These are phyloP conservation scores for Lepidurus arcticus DNA, from an alignment of 1,140 invertebrate genomes.

Conservation along the genomic window DNA sequence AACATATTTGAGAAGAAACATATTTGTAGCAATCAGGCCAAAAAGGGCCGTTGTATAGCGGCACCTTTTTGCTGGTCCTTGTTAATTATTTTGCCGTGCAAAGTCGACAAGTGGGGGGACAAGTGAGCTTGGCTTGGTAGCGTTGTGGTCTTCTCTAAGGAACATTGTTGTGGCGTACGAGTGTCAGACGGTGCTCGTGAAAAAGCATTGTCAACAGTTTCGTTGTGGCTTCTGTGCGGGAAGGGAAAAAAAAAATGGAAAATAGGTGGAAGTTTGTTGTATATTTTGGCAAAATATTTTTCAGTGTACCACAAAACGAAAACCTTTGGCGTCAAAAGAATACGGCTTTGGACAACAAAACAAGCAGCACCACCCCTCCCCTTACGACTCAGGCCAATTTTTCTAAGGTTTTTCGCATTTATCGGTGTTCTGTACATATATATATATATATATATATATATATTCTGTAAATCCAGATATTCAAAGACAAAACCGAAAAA, in stretches of 20 bases:
- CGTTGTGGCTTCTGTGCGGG: neutral
- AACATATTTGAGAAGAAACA: neutral
- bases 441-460: too few species aligned
- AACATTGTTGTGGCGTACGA: neutral
- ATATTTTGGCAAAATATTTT: neutral
- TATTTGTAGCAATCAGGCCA: neutral
- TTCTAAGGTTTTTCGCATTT: conserved; percentile 19
- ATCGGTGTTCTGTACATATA: neutral
- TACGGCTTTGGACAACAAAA: neutral
- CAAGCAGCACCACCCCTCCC: neutral
- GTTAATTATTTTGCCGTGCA: neutral
- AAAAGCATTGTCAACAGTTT: conserved; percentile 1
- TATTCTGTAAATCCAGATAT: neutral
- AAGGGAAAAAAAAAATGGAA: neutral
- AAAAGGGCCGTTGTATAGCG: neutral
- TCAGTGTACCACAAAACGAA: conserved; percentile 5
- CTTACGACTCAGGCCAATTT: conserved; percentile 14
- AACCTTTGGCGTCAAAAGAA: neutral
- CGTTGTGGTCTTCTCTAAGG: neutral
- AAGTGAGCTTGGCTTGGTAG: neutral
- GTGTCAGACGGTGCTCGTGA: neutral
- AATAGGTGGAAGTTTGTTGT: neutral
- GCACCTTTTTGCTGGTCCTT: neutral
- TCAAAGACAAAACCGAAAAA: neutral
- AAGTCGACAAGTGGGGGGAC: neutral